Percentiles rank a stretch among this genome's conserved stretches.
Evolutionary conservation across 1,140 invertebrate species (phyloP).

Genomic region (Scaptomyza pallida): DNA sequence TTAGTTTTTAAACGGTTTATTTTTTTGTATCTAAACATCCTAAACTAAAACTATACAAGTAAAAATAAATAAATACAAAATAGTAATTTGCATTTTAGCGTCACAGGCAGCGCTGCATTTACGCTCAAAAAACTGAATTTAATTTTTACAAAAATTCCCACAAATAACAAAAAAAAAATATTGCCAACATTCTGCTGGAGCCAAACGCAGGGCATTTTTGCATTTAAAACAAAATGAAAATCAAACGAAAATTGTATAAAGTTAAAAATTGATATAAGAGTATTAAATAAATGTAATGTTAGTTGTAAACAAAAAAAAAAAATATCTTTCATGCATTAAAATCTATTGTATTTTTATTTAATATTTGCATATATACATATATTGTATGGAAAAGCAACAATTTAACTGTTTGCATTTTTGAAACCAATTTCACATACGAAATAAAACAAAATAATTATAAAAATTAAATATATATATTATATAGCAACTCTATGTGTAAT

Average conservation of each 20-base stretch:
- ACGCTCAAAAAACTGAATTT: slow-evolving; percentile 80
- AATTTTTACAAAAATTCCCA: slow-evolving; percentile 69
- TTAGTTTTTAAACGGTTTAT: slow-evolving; percentile 64
- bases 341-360: slow-evolving; percentile 79
- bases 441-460: slow-evolving; percentile 51
- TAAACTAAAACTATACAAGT: slow-evolving; percentile 44
- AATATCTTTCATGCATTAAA: slow-evolving; percentile 72
- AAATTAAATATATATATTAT: slow-evolving; percentile 58
- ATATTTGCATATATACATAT: slow-evolving; percentile 53
- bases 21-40: slow-evolving; percentile 38
- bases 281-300: slow-evolving; percentile 75
- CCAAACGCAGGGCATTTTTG: slow-evolving; percentile 63
- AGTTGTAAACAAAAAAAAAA: slow-evolving; percentile 53
- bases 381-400: slow-evolving; percentile 61
- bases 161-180: slow-evolving; percentile 27
- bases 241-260: slow-evolving; percentile 73
- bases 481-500: slow-evolving; percentile 76
- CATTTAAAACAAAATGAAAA: slow-evolving; percentile 71
- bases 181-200: slow-evolving; percentile 66
- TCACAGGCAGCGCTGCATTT: slow-evolving; percentile 71
- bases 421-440: slow-evolving; percentile 72
- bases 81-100: slow-evolving; percentile 71
- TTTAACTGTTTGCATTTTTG: slow-evolving; percentile 78
- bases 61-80: slow-evolving; percentile 46
- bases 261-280: slow-evolving; percentile 64